Base-by-base conservation (phyloP, 1,140 invertebrate genomes). In the Platyscapa corneri region DNA sequence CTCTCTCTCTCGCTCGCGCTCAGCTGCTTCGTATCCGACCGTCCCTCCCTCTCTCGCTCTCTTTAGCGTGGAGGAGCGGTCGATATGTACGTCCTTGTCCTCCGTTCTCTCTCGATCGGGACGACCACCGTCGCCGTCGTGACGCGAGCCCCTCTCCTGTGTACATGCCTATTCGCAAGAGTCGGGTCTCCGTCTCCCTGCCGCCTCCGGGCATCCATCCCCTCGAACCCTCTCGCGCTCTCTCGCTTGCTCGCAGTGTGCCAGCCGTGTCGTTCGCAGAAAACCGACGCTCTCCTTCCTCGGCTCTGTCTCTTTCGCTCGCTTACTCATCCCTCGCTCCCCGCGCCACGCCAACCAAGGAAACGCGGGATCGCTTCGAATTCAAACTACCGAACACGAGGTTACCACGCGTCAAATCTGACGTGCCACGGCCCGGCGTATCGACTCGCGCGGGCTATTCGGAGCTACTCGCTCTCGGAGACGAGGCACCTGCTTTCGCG, bases 391-490 rank as follows among this genome's bases (percentile, higher is more conserved):
- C 91, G 92, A 93, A 93, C 93, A 93, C 93, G 85, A 93, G 92
- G 93, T 93, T 93, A 92, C 90, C 93, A 93, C 92, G 92, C 92
- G 92, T 93, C 93, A 93, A 93, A 93, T 92, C 91, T 93, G 92
- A 93, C 92, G 92, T 92, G 89, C 72, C 39, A 60, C 42, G 37
- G 14, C 23, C 18, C 78, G 60, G 56, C 46, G 12, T 30, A 27
- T 12, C 60, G 60, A 30, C 60, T 30, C 60, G 6, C 3, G 60
- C 60, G 42, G 12, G 5, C 42, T 12, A 27, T 27, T 12, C 16
- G 60, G 60, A 16, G 3, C 27, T 7, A 6, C 23, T 27, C 27
- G 6, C 23, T 27, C 2, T 27, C 60, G 60, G 3, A 7, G 60
- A 64, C 60, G 49, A 77, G 46, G 75, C 16, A 6, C 16, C 3